Evolutionary conservation across 2,113 vertebrate species (phyloP), one percentile per base, ranked within the genome.

Genomic region (Copsychus sechellarum): DNA sequence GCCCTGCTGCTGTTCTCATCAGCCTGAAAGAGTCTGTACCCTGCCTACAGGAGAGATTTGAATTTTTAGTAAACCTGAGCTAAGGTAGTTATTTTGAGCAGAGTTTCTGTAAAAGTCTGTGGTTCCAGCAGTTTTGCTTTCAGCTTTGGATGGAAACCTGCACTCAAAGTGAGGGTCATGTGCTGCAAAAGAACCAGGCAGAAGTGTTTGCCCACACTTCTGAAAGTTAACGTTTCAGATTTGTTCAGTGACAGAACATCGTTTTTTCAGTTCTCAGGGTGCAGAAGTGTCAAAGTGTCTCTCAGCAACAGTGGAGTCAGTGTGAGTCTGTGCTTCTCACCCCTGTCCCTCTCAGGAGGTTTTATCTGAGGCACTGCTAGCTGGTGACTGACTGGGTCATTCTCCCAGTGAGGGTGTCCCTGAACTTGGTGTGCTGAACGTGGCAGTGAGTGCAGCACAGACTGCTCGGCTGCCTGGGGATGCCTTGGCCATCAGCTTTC

Each of bases 171-270:
- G 6, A 72, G 54, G 33, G 42, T 82, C 10, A 2, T 1, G 0
- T 53, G 61, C 45, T 78, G 33, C 62, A 65, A 80, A 82, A 91
- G 28, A 89, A 48, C 13, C 20, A 74, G n/a, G 22, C 28, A 85
- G 65, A 82, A 87, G 28, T 2, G 3, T 47, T 85, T 16, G 2
- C n/a, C 8, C 42, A 62, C 18, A 61, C 45, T 65, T 72, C 73
- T 85, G 70, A 71, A 93, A 97, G 58, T 76, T 72, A 36, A 61
- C 51, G 56, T 83, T 94, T 88, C 64, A 12, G 47, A 78, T 81
- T 88, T 50, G n/a, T 64, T 91, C 86, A 86, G 76, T 38, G n/a
- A 36, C 31, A 61, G 45, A 89, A 73, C 11, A 65, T 9, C 2
- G 3, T 71, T 33, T 72, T 86, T 60, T 84, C 28, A 0, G 48